Conservation (phyloP, 2,888 invertebrate genomes). For the Neoascia interrupta region DNA sequence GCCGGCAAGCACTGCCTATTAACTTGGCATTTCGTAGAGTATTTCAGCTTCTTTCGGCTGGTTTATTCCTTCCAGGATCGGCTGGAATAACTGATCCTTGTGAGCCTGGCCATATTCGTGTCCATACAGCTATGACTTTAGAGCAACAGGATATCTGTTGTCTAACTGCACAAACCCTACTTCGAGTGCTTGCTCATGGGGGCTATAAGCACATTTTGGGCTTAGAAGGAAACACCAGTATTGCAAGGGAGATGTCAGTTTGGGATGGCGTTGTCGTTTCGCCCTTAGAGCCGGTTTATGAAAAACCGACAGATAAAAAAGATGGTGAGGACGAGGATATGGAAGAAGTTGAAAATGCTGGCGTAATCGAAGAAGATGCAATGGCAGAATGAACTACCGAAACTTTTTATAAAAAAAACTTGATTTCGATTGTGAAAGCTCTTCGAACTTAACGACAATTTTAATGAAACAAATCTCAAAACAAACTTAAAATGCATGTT, state of each 20-base stretch:
- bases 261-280: slow-evolving; percentile 98
- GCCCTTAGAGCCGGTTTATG: slow-evolving; percentile 96
- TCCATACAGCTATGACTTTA: slow-evolving; percentile 93
- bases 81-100: slow-evolving; percentile 96
- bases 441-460: too few relatives aligned
- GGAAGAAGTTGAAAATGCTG: slow-evolving; percentile 82
- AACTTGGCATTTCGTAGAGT: slow-evolving; percentile 94
- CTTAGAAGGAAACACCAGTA: slow-evolving; percentile 81
- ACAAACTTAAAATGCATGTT: too few relatives aligned
- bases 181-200: slow-evolving; percentile 94
- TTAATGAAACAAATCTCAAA: too few relatives aligned
- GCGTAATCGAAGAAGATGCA: slow-evolving; percentile 77
- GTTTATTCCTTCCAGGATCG: slow-evolving; percentile 96
- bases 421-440: too few relatives aligned
- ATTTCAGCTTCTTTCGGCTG: slow-evolving; percentile 94
- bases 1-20: slow-evolving; percentile 93
- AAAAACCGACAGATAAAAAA: slow-evolving; percentile 87
- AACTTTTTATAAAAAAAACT: too few relatives aligned
- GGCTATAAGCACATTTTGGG: slow-evolving; percentile 95
- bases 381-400: slow-evolving; percentile 74
- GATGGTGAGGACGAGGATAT: slow-evolving; percentile 86
- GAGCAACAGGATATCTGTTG: slow-evolving; percentile 97
- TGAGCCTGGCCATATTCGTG: slow-evolving; percentile 92
- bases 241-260: slow-evolving; percentile 92
- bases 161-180: slow-evolving; percentile 91